Evolutionary conservation across 2,888 invertebrate species (phyloP), one percentile per base, ranked within the genome.

Genomic region (Pheosia tremula): DNA sequence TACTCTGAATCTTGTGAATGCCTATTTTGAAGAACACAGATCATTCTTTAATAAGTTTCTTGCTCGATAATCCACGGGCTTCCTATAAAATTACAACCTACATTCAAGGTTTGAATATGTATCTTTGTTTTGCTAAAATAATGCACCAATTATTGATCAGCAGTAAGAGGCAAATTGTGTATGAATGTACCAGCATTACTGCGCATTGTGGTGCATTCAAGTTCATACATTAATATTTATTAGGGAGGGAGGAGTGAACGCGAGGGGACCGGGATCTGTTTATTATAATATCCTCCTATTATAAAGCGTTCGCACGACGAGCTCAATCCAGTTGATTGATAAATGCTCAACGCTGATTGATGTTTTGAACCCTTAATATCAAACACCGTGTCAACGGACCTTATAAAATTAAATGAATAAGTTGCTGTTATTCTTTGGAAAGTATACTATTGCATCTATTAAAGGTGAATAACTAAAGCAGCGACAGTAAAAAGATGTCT

Each of bases 241-340:
- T 92, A 89, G 90, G 87, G 88, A 88, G 88, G 86, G 86, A 66
- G 68, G 75, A 77, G 72, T 69, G 75, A 71, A 69, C 72, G 71
- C 74, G 86, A 89, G 91, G 90, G 91, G 90, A 80, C 87, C 84
- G 84, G 82, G 87, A 87, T 89, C 91, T 90, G 91, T 93, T 93
- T 92, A 93, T 91, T 93, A 91, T 93, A 91, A 93, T 93, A 90
- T 93, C 93, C 93, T 87, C 88, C 82, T 89, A 92, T 91, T 91
- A 91, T 91, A 88, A 90, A 89, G 90, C 90, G 91, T 90, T 92
- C 92, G 90, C 92, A 92, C 92, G 93, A 89, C 87, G 83, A 78
- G 80, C 81, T 81, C 76, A 77, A 79, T 76, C 77, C 74, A 72
- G 74, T 82, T 84, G 88, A 88, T 89, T 91, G 86, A 84, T 88